Base-by-base conservation (phyloP, 2,888 invertebrate species). In the Sphecodes monilicornis region DNA sequence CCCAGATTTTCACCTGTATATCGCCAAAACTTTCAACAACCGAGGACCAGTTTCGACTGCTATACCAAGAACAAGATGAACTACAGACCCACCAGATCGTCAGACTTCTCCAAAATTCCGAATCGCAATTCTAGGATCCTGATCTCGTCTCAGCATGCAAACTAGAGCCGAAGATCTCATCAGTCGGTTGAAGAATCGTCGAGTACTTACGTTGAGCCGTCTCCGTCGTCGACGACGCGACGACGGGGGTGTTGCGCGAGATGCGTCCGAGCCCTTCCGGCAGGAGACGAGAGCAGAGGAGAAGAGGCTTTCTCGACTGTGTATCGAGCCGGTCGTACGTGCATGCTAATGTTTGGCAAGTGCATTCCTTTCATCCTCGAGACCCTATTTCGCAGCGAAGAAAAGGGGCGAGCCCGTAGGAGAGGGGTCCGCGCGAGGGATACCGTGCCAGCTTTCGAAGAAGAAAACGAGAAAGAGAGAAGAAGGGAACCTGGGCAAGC, bases 301-400 rank as follows among this genome's bases (percentile, higher is more conserved):
- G 29, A 22, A 64, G 66, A 69, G 50, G 57, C 68, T 82, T 60
- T 82, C 39, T 22, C 13, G 66, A 1, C 71, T 43, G 46, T 81
- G 70, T 81, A 80, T 84, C 85, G 72, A 71, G 78, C 66, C 26
- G 70, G 78, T 29, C 68, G 54, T 80, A 71, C 70, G 85, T 54
- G 85, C 77, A 80, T 77, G 85, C 82, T 88, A 88, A 88, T 88
- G 84, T 88, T 88, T 88, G 86, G 80, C 88, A 82, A 88, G 84
- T 84, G 80, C 85, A 82, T 81, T 88, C 88, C 86, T 88, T 88
- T 88, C 88, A 88, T 86, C 86, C 86, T 73, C 82, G 86, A 81
- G 88, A 84, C 88, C 85, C 88, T 88, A 88, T 88, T 88, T 86
- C 86, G 72, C 76, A 46, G 75, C 82, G 84, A 80, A 76, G 84